phyloP scores from a whole-genome alignment of 2,888 invertebrate species.

The Rotaria macrura region DNA sequence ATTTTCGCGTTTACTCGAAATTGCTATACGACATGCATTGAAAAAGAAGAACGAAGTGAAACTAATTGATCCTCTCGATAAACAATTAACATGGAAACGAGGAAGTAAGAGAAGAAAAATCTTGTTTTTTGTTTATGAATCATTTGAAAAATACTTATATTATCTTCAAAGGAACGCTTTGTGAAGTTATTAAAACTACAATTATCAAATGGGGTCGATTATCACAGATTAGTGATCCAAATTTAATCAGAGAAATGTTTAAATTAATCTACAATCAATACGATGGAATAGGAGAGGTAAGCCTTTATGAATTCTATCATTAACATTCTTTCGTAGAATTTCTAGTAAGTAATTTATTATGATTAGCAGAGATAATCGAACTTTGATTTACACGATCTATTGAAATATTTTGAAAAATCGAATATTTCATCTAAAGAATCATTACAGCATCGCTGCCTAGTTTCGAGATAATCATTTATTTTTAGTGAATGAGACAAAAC shows the following conservation, averaged over 20 bases:
- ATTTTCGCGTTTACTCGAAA: conserved; percentile 1
- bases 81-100: not conserved
- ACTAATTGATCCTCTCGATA: not conserved
- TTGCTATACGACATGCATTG: not conserved
- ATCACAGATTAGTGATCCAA: conserved; percentile 80
- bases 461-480: too few species aligned
- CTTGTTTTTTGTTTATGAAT: too few species aligned
- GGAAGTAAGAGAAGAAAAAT: not conserved
- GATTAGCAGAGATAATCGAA: too few species aligned
- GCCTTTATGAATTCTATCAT: not conserved
- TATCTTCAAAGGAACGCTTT: conserved; percentile 62
- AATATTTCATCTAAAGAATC: too few species aligned
- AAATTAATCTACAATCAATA: conserved; percentile 83
- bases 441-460: too few species aligned
- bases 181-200: conserved; percentile 64
- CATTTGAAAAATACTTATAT: not conserved
- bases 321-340: too few species aligned
- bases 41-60: not conserved
- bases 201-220: conserved; percentile 85
- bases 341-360: too few species aligned
- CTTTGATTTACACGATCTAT: too few species aligned
- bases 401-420: too few species aligned
- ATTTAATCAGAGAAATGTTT: conserved; percentile 95
- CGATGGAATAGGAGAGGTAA: conserved; percentile 77
- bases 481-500: too few species aligned